Evolutionary conservation across 2,888 invertebrate genomes (phyloP), one percentile per base, ranked within the genome.

Genomic region (Cetonia aurata): DNA sequence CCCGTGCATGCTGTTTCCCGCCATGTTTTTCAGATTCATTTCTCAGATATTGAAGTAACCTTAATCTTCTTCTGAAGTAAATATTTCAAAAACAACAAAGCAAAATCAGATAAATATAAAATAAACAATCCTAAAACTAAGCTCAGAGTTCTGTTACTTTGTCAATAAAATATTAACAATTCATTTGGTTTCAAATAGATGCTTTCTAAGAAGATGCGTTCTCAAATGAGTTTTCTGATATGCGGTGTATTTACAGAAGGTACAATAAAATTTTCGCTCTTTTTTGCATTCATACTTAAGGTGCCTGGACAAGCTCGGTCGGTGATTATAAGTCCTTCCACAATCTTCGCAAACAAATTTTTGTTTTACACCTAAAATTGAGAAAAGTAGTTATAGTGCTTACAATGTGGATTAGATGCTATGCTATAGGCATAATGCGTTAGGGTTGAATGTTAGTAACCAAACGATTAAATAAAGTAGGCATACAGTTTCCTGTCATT

Each of bases 391-490:
- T 50, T 55, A 33, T 55, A 79, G 25, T n/a, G 17, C 10, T 76
- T 75, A 73, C 76, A 78, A 37, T 19, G 65, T 60, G 71, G 80
- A 80, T 68, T 73, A 37, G 9, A 6, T 37, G 8, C 10, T 37
- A 37, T 37, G 37, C 6, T 37, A 37, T 9, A n/a, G n/a, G 37
- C 10, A 37, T 9, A 37, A 37, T 37, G 37, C 37, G 10, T 6
- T 37, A 37, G 37, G 37, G 37, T 37, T 37, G 10, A 37, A 9
- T 37, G 37, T 37, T 37, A 37, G 37, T 37, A 37, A 37, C 8
- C 37, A 37, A 3, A 37, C 10, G 37, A 37, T 37, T 37, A 37
- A 37, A 37, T 9, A 37, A 37, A 37, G 1, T 10, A 37, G 1
- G 37, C 8, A 37, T 37, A 37, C 2, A 10, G 10, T 37, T 37